phyloP scores from a whole-genome alignment of 2,888 invertebrate genomes.

The Oeneis ivallda region DNA sequence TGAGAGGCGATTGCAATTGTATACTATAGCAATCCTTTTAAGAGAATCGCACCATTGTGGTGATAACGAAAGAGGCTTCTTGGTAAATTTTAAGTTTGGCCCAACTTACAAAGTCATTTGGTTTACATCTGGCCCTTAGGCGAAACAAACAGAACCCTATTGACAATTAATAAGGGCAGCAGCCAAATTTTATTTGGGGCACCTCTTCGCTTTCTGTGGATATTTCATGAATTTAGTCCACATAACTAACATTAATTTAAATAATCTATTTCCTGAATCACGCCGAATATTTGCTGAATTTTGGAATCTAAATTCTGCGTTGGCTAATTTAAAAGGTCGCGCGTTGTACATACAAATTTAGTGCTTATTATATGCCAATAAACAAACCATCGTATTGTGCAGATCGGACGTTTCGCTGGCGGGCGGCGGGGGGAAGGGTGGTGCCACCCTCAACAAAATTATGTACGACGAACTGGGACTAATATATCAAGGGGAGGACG shows the following conservation, averaged over 20 bases:
- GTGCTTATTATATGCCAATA: constrained; percentile 69
- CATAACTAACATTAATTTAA: background rate
- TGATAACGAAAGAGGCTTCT: too few relatives aligned
- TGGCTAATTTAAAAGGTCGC: constrained; percentile 34
- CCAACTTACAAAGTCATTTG: too few relatives aligned
- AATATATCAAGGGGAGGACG: constrained; percentile 82
- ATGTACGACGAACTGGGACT: constrained; percentile 82
- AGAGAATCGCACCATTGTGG: too few relatives aligned
- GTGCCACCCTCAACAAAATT: constrained; percentile 77
- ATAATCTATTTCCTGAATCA: background rate
- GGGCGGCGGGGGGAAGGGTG: constrained; percentile 63
- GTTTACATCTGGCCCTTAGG: too few relatives aligned
- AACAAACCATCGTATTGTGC: constrained; percentile 79
- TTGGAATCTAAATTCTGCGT: constrained; percentile 13
- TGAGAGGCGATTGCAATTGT: too few relatives aligned
- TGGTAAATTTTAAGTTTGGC: too few relatives aligned
- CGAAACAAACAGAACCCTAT: too few relatives aligned
- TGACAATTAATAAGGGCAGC: too few relatives aligned
- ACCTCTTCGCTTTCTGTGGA: too few relatives aligned
- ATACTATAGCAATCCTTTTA: too few relatives aligned
- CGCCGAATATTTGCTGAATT: constrained; percentile 9
- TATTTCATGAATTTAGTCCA: too few relatives aligned
- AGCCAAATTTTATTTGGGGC: too few relatives aligned
- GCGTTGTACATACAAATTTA: constrained; percentile 34
- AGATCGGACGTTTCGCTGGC: constrained; percentile 64